phyloP scores from a whole-genome alignment of 2,797 vertebrate species.

The Acanthis flammea region DNA sequence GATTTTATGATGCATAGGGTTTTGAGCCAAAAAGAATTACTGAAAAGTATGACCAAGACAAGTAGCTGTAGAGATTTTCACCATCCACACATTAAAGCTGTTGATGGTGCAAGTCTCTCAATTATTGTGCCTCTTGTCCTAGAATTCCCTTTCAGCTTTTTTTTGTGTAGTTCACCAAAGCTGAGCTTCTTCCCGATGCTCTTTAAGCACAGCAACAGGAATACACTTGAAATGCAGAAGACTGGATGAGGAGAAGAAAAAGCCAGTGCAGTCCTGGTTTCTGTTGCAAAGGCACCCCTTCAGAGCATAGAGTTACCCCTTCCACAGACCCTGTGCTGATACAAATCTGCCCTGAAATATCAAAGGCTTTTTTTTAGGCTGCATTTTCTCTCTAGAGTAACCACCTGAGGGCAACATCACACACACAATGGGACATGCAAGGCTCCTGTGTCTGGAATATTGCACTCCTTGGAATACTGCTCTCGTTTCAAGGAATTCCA shows the following conservation, averaged over 20 bases:
- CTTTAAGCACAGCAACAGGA: neutral
- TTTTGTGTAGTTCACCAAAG: neutral
- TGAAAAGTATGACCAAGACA: neutral
- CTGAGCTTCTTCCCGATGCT: neutral
- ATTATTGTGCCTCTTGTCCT: neutral
- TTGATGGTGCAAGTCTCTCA: neutral
- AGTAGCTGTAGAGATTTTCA: neutral
- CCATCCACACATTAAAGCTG: neutral
- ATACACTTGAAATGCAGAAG: neutral
- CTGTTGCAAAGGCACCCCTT: neutral
- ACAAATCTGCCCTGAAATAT: neutral
- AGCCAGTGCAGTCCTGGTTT: neutral
- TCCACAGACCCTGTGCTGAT: neutral
- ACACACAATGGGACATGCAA: neutral
- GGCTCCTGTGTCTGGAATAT: neutral
- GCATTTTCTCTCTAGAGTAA: neutral
- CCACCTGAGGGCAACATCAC: constrained; percentile 63
- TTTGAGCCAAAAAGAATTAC: neutral
- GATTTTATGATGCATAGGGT: neutral
- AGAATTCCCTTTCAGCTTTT: neutral
- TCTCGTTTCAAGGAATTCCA: neutral
- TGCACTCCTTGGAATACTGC: neutral
- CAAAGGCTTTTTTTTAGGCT: neutral
- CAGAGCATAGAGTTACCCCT: neutral
- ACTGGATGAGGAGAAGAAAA: neutral